Percentiles rank a stretch among this genome's conserved stretches.
These are phyloP conservation scores for Portevinia maculata DNA, from an alignment of 2,888 invertebrate species.

Conservation along the genomic window DNA sequence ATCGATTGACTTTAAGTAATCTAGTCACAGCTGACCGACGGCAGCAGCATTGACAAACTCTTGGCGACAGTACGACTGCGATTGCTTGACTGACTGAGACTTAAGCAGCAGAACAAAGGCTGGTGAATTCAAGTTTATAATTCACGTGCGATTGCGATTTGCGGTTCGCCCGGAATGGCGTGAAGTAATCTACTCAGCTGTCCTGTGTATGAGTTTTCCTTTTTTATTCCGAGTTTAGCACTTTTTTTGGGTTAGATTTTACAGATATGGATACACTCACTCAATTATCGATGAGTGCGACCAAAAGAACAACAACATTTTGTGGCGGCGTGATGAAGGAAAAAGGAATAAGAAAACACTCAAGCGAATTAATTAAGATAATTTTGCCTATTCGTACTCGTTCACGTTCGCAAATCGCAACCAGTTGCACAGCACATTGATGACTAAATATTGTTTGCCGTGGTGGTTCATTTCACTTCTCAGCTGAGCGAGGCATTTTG, in stretches of 20 bases:
- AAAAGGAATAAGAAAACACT: slow-evolving; percentile 9
- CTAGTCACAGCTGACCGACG: slow-evolving; percentile 11
- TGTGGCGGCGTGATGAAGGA: slow-evolving; percentile 1
- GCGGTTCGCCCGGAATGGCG: slow-evolving; percentile 29
- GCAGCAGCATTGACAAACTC: slow-evolving; percentile 1
- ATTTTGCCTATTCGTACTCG: slow-evolving; percentile 28
- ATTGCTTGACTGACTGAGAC: slow-evolving; percentile 13
- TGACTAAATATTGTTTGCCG: slow-evolving; percentile 51
- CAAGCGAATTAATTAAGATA: slow-evolving; percentile 35
- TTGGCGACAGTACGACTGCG: not conserved
- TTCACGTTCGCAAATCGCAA: too few species aligned
- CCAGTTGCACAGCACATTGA: slow-evolving; percentile 64
- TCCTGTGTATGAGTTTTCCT: slow-evolving; percentile 40
- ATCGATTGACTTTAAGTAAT: slow-evolving; percentile 3
- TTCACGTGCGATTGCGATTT: slow-evolving; percentile 46
- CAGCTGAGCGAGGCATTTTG: slow-evolving; percentile 47
- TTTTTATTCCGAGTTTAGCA: slow-evolving; percentile 33
- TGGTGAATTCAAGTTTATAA: not conserved
- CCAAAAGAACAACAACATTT: slow-evolving; percentile 1
- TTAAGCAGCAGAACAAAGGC: slow-evolving; percentile 47
- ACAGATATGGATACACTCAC: slow-evolving; percentile 37
- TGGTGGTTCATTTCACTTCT: slow-evolving; percentile 38
- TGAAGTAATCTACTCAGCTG: slow-evolving; percentile 39
- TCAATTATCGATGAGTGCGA: slow-evolving; percentile 25
- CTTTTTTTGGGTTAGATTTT: not conserved